Conservation (phyloP, 2,797 vertebrate species). For the Halcyon badia region DNA sequence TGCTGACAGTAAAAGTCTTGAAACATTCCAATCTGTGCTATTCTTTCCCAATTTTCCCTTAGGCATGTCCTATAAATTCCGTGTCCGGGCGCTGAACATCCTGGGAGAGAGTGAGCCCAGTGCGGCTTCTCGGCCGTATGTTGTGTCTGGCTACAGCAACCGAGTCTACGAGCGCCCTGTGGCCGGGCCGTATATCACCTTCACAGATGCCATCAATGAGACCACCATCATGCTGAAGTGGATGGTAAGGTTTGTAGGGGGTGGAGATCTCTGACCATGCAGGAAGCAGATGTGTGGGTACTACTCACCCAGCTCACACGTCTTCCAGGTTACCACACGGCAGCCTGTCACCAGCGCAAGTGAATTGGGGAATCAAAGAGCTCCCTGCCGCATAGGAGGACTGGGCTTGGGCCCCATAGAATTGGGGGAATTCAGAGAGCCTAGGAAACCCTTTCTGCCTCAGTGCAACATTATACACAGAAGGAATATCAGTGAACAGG, state of each 20-base stretch:
- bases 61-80: constrained; percentile 97
- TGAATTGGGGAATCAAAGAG: neutral
- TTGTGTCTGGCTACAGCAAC: constrained; percentile 90
- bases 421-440: neutral
- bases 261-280: neutral
- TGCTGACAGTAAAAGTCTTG: neutral
- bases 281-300: neutral
- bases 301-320: neutral
- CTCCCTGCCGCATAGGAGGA: neutral
- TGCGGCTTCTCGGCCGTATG: constrained; percentile 90
- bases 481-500: neutral
- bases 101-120: constrained; percentile 96
- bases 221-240: constrained; percentile 98
- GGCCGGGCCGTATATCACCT: constrained; percentile 97
- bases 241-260: constrained; percentile 86
- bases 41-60: neutral
- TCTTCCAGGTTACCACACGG: neutral
- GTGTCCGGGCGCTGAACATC: constrained; percentile 94
- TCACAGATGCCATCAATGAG: constrained; percentile 96
- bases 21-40: neutral
- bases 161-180: constrained; percentile 90
- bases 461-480: neutral
- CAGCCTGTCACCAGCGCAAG: neutral
- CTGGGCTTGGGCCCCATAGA: neutral
- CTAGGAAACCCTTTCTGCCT: neutral